phyloP scores from a whole-genome alignment of 2,113 vertebrate genomes.

The Pipa parva region DNA sequence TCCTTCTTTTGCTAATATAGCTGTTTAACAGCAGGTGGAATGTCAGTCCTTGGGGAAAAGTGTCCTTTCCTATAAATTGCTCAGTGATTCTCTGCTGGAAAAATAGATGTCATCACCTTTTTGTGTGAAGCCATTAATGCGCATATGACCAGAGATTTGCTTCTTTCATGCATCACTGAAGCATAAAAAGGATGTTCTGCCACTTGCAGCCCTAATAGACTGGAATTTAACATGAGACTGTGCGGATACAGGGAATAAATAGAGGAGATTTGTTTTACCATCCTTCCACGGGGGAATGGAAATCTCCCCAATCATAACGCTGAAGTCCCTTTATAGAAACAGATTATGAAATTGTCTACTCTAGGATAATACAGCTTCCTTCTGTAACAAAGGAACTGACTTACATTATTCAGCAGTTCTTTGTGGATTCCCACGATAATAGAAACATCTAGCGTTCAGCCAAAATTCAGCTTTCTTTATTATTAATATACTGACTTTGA shows the following conservation, averaged over 20 bases:
- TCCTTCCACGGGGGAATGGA: neutral
- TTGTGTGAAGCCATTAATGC: slow-evolving; percentile 4
- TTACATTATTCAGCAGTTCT: no score
- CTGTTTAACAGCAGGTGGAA: no score
- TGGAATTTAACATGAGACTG: slow-evolving; percentile 26
- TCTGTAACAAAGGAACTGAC: no score
- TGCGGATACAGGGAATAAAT: neutral
- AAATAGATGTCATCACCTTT: slow-evolving; percentile 19
- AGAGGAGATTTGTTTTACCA: slow-evolving; percentile 9
- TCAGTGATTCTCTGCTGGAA: no score
- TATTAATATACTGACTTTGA: no score
- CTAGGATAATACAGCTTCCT: no score
- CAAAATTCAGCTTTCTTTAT: no score
- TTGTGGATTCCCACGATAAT: no score
- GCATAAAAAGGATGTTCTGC: slow-evolving; percentile 1
- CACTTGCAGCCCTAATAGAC: slow-evolving; percentile 2
- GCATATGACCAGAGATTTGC: neutral
- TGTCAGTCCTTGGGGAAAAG: no score
- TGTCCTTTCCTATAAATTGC: no score
- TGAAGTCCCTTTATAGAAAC: neutral
- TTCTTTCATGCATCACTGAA: slow-evolving; percentile 14
- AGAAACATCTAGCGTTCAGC: no score
- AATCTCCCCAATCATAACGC: neutral
- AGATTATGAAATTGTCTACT: neutral
- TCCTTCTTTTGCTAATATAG: no score